Percentiles rank a stretch among this genome's conserved stretches.
These are phyloP conservation scores for Chymomyza fuscimana DNA, from an alignment of 2,888 invertebrate species.

Conservation along the genomic window DNA sequence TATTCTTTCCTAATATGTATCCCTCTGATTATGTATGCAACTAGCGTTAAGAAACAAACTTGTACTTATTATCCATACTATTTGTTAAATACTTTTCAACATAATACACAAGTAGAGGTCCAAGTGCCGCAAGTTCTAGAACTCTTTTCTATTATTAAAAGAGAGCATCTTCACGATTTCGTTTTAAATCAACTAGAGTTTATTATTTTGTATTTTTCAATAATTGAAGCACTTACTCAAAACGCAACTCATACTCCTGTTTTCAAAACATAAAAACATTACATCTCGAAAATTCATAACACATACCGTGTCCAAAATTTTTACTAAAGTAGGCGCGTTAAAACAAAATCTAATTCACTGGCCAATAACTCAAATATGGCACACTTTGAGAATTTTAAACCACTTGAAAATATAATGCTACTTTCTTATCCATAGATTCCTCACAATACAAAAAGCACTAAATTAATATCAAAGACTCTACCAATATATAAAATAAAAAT, in stretches of 20 bases:
- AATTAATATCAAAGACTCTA: constrained; percentile 73
- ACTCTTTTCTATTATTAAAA: no score
- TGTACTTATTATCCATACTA: neutral
- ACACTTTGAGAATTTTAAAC: neutral
- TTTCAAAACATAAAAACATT: neutral
- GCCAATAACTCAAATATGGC: neutral
- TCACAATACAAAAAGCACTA: constrained; percentile 81
- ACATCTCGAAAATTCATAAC: neutral
- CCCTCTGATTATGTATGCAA: neutral
- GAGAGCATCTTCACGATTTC: no score
- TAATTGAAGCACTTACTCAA: no score
- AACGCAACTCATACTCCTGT: no score
- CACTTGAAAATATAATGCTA: neutral
- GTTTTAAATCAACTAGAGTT: no score
- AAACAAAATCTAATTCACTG: neutral
- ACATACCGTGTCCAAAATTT: neutral
- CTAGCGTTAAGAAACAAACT: neutral
- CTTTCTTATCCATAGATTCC: constrained; percentile 76
- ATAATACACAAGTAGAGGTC: no score
- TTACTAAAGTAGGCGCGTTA: constrained; percentile 44
- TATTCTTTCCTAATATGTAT: neutral
- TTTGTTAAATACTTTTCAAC: neutral
- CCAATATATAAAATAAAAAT: constrained; percentile 48
- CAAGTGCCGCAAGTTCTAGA: no score
- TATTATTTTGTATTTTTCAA: no score